Evolutionary conservation across 1,140 invertebrate species (phyloP).

Genomic region (Batillaria attramentaria): DNA sequence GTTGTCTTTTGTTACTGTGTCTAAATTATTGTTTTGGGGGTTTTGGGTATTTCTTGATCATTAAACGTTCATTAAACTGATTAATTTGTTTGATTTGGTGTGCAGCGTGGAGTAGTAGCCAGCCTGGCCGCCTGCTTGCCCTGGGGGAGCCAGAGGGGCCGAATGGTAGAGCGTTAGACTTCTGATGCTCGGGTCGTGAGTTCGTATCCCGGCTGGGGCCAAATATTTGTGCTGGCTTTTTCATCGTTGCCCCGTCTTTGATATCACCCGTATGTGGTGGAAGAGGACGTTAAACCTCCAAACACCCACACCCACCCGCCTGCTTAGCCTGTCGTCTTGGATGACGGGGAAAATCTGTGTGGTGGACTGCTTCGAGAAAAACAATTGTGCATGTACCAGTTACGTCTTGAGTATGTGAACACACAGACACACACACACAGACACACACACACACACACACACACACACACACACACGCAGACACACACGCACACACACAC

Average conservation of each 20-base stretch:
- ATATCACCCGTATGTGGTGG: background rate
- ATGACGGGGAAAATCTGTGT: no score
- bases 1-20: background rate
- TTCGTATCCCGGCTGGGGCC: no score
- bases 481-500: background rate
- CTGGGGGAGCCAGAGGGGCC: no score
- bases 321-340: background rate
- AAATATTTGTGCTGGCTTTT: background rate
- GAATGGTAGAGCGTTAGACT: no score
- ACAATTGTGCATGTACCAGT: no score
- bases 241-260: background rate
- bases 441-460: constrained; percentile 15
- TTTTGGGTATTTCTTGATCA: background rate
- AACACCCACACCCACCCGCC: background rate
- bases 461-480: background rate
- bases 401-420: no score
- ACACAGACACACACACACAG: background rate
- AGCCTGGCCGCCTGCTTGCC: background rate
- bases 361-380: no score
- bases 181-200: no score
- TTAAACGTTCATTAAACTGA: background rate
- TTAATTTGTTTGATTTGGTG: background rate
- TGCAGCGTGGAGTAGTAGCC: background rate
- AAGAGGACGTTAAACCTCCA: background rate
- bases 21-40: background rate